Percentiles rank a stretch among this genome's conserved stretches.
These are phyloP conservation scores for Solenodon paradoxus DNA, from an alignment of 2,113 vertebrate genomes.

Conservation along the genomic window DNA sequence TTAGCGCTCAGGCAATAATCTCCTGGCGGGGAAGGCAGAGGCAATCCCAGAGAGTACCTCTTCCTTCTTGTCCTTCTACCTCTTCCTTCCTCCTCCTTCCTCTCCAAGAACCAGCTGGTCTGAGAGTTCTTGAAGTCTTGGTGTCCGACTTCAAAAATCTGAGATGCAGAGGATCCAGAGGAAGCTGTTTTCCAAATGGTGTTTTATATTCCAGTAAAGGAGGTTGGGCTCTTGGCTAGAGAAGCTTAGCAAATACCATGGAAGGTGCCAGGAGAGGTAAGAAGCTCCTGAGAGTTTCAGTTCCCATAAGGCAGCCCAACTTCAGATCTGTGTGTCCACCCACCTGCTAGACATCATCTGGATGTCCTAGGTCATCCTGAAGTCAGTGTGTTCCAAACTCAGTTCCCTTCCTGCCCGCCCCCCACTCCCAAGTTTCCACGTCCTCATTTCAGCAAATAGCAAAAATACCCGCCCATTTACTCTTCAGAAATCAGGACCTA, in stretches of 20 bases:
- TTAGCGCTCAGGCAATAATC: not conserved
- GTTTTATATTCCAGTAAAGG: not conserved
- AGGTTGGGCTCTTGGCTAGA: not conserved
- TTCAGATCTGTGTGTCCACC: not conserved
- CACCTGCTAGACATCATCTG: not conserved
- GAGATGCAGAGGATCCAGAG: not conserved
- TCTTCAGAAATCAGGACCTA: not conserved
- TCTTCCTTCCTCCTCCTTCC: not conserved
- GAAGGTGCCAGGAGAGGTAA: not conserved
- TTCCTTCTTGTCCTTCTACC: not conserved
- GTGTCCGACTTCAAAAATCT: not conserved
- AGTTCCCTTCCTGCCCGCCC: not conserved
- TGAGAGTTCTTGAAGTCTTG: not conserved
- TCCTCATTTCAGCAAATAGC: not conserved
- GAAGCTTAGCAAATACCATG: not conserved
- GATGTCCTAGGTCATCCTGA: not conserved
- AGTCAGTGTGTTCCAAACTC: not conserved
- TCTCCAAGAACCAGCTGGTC: not conserved
- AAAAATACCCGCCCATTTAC: not conserved
- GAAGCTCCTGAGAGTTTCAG: not conserved
- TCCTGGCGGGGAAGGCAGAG: not conserved
- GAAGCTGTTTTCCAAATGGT: not conserved
- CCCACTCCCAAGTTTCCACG: not conserved
- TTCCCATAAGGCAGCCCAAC: not conserved
- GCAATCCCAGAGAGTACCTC: not conserved